A percentile compares a stretch with the other conserved stretches of the same genome.
These are phyloP conservation scores for Mus spretus DNA, from an alignment of 2,797 vertebrate genomes.

Conservation along the genomic window DNA sequence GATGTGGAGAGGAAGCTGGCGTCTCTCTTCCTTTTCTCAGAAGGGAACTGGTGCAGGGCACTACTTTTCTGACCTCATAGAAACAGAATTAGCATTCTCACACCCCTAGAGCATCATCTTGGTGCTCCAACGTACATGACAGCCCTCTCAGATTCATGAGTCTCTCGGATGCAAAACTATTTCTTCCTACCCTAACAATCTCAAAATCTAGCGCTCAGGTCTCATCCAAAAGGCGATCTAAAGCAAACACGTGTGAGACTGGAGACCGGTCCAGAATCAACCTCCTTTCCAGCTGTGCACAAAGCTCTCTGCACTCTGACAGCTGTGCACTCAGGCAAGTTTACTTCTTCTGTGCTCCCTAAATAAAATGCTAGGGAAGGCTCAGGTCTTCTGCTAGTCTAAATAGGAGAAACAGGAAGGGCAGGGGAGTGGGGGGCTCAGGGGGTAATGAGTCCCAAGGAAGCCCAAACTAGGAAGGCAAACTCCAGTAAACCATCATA, in stretches of 20 bases:
- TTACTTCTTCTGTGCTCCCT: not conserved
- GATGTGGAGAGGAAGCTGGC: not conserved
- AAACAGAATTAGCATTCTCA: not conserved
- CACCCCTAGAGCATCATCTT: no score
- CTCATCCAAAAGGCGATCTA: not conserved
- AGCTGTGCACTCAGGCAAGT: not conserved
- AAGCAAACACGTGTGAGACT: not conserved
- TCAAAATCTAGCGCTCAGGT: not conserved
- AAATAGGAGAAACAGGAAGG: not conserved
- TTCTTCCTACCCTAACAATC: not conserved
- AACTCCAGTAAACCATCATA: not conserved
- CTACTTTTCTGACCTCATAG: not conserved
- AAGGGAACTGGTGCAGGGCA: not conserved
- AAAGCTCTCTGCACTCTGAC: not conserved
- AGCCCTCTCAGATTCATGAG: not conserved
- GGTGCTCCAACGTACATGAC: not conserved
- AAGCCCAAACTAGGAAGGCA: not conserved
- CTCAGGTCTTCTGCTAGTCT: not conserved
- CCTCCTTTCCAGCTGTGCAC: not conserved
- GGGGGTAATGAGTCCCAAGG: no score
- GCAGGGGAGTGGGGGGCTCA: not conserved
- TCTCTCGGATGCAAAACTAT: not conserved
- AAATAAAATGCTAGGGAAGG: not conserved
- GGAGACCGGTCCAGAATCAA: not conserved
- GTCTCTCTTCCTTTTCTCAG: not conserved